phyloP scores from a whole-genome alignment of 2,888 invertebrate genomes.

The Flabesymbios commensalis region DNA sequence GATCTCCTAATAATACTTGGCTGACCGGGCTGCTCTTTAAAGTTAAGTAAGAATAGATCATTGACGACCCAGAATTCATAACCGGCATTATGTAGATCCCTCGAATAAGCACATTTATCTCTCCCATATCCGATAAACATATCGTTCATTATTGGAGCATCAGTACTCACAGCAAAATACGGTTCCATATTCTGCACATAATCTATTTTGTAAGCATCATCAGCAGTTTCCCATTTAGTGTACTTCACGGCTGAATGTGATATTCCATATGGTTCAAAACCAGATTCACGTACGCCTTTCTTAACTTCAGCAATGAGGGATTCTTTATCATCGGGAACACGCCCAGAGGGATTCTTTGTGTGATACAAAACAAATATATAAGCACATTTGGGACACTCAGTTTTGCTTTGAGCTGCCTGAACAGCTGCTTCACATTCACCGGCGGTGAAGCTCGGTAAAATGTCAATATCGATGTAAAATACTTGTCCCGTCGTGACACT shows the following conservation, averaged over 20 bases:
- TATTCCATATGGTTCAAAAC: neutral
- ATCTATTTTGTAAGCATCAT: conserved; percentile 7
- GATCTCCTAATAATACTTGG: conserved; percentile 3
- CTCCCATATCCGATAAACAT: conserved; percentile 19
- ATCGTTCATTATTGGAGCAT: conserved; percentile 17
- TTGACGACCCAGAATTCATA: conserved; percentile 13
- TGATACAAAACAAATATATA: conserved; percentile 15
- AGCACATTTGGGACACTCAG: conserved; percentile 6
- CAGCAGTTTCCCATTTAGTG: conserved; percentile 5
- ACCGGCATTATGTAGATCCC: conserved; percentile 8
- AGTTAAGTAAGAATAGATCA: conserved; percentile 16
- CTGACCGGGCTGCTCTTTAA: neutral
- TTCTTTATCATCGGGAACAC: conserved; percentile 10
- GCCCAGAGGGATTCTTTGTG: neutral
- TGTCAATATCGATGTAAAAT: conserved; percentile 19
- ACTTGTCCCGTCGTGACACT: conserved; percentile 9
- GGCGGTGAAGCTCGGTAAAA: conserved; percentile 6
- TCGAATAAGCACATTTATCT: conserved; percentile 25
- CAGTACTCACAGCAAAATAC: conserved; percentile 10
- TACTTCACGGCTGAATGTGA: conserved; percentile 17
- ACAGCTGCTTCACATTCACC: neutral
- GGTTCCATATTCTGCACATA: conserved; percentile 23
- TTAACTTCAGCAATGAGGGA: neutral
- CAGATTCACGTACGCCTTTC: neutral
- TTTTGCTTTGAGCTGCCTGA: neutral